Evolutionary conservation across 1,140 invertebrate species (phyloP).

Genomic region (Drosophila biarmipes): DNA sequence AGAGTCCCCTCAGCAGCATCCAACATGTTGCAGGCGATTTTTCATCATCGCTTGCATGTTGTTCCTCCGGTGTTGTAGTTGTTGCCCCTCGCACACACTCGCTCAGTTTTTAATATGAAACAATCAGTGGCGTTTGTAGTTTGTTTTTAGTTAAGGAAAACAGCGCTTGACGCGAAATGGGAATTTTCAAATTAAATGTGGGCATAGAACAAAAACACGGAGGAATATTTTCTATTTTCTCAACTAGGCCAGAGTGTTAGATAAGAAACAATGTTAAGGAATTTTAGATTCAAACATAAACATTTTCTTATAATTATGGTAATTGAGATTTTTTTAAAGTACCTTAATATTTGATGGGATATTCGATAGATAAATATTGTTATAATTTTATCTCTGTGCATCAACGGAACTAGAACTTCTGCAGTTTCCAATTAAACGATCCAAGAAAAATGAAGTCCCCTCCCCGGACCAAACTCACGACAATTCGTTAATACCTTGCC

Average conservation of each 20-base stretch:
- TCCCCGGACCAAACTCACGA: slow-evolving; percentile 58
- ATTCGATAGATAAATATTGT: no score
- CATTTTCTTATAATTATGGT: no score
- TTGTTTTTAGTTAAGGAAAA: slow-evolving; percentile 70
- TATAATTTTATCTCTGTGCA: slow-evolving; percentile 20
- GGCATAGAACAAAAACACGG: slow-evolving; percentile 48
- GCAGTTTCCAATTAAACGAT: slow-evolving; percentile 80
- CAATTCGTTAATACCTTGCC: slow-evolving; percentile 79
- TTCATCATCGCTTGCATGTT: slow-evolving; percentile 80
- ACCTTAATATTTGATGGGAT: no score
- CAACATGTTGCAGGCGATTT: slow-evolving; percentile 82
- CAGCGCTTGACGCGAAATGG: slow-evolving; percentile 38
- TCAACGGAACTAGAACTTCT: slow-evolving; percentile 39
- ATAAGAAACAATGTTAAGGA: background rate
- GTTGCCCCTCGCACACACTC: slow-evolving; percentile 52
- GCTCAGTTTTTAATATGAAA: slow-evolving; percentile 72
- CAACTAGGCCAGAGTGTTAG: background rate
- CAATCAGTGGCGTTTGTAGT: slow-evolving; percentile 76
- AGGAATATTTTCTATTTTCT: background rate
- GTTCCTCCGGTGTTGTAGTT: slow-evolving; percentile 55
- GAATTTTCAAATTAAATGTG: slow-evolving; percentile 80
- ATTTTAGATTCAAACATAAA: no score
- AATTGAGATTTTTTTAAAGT: no score
- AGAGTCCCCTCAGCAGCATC: slow-evolving; percentile 61
- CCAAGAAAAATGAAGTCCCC: slow-evolving; percentile 65